Evolutionary conservation across 2,888 invertebrate species (phyloP), one percentile per base, ranked within the genome.

Genomic region (Brachypalpus laphriformis): DNA sequence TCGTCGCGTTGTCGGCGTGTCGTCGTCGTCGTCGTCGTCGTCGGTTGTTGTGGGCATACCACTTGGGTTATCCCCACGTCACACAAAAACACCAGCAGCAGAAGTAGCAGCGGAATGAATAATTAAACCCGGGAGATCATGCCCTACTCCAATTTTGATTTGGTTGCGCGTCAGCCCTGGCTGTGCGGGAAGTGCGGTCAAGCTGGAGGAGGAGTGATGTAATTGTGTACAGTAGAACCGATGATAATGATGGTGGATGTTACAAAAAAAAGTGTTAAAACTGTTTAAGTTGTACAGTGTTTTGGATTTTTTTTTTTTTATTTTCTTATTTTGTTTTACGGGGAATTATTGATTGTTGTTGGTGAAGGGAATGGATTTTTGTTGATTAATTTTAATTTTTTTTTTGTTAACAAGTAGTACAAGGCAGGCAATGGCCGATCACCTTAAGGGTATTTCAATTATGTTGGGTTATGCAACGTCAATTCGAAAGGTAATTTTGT

Each of bases 81-180:
- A 51, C n/a, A 40, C 40, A 34, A n/a, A 4, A 20, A 31, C 25
- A 47, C 3, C 25, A 25, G 25, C 5, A 7, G 25, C 65, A 25
- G 47, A 37, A 65, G 20, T 28, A 22, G 45, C 65, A 25, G 66
- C 16, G 18, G 31, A 68, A 59, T 70, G 9, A 51, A 76, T 47
- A 25, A 54, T 65, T 47, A 40, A 40, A 31, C 37, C 18, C 59
- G 42, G 42, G 20, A 66, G 66, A 76, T 76, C 76, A 61, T 76
- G 76, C 37, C 76, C 76, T 76, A 68, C 76, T 76, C 59, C 76
- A 76, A 76, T 76, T 68, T 42, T n/a, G 25, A 59, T 22, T 59
- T 42, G 49, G 28, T 76, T 68, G 59, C 9, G 57, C 37, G 28
- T 42, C n/a, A 11, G 6, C 54, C 28, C 25, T 28, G 28, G 8